Base-by-base conservation (phyloP, 1,140 invertebrate genomes). In the Acarapis woodi region DNA sequence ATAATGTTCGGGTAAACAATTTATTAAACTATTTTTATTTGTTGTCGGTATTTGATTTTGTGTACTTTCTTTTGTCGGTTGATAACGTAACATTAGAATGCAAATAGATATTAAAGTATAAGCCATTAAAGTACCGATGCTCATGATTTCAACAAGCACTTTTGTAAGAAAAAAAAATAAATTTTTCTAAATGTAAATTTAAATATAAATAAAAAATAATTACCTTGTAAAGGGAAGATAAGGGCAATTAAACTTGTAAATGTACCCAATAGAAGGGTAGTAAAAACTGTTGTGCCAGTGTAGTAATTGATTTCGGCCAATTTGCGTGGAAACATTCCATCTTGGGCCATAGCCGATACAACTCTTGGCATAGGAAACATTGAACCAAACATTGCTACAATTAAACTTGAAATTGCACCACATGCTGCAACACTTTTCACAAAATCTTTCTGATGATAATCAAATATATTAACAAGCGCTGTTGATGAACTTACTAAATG, bases 331-430 rank as follows among this genome's bases (percentile, higher is more conserved):
- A 94, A 72, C 8, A 93, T 64, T 19, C 79, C 78, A 53, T 90
- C 85, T 49, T 70, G 69, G 18, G 80, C 78, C 79, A 90, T 88
- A 21, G 79, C 77, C 53, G 88, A 90, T 4, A 90, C 70, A 42
- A 90, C 73, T 43, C 85, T 63, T 2, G 85, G 83, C 69, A 93
- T 75, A 2, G 83, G 82, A 55, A 85, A 85, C 73, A 90, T 85
- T n/a, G 77, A 79, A 10, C 82, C 83, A 44, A 93, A 78, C 72
- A 93, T 52, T 42, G 77, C 79, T 3, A 87, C 82, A 1, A 74
- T 73, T 10, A 90, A 63, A 18, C 78, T 82, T 15, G 80, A 77
- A 8, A 88, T 57, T 1, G 79, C 80, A 1, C 79, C 85, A 5
- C 85, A 57, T 0, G 77, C 80, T 1, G 88, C 78, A 39, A 90